phyloP scores from a whole-genome alignment of 1,140 invertebrate genomes.

The Trachymyrmex cornetzi region DNA sequence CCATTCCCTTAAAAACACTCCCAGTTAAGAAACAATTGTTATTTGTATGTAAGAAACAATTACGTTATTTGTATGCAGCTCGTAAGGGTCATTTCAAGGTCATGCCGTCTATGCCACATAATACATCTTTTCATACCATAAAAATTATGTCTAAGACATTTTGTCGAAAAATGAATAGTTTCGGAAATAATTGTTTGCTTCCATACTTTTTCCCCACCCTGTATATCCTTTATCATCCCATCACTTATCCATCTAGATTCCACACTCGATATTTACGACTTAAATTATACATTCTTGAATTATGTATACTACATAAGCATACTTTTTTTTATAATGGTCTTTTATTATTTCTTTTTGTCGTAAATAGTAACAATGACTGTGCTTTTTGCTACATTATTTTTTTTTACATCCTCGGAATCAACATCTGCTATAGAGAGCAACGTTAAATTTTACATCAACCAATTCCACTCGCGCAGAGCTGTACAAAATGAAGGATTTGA shows the following conservation, averaged over 20 bases:
- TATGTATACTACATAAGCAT: not conserved
- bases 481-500: not conserved
- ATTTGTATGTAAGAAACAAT: too few relatives aligned
- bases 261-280: not conserved
- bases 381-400: not conserved
- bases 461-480: slow-evolving; percentile 15
- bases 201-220: too few relatives aligned
- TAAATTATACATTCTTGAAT: slow-evolving; percentile 6
- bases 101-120: too few relatives aligned
- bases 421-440: slow-evolving; percentile 1
- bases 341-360: not conserved
- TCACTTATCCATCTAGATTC: slow-evolving; percentile 25
- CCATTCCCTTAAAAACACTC: too few relatives aligned
- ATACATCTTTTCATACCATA: too few relatives aligned
- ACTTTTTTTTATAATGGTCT: not conserved
- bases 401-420: not conserved
- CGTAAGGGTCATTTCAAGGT: too few relatives aligned
- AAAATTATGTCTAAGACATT: too few relatives aligned
- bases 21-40: too few relatives aligned
- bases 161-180: too few relatives aligned
- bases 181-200: too few relatives aligned
- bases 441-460: slow-evolving; percentile 46
- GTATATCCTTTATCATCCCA: slow-evolving; percentile 67
- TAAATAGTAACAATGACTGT: not conserved
- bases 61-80: too few relatives aligned